These are phyloP conservation scores for Ricordea florida DNA, from an alignment of 92 coral and sea anemone species.

Conservation along the genomic window DNA sequence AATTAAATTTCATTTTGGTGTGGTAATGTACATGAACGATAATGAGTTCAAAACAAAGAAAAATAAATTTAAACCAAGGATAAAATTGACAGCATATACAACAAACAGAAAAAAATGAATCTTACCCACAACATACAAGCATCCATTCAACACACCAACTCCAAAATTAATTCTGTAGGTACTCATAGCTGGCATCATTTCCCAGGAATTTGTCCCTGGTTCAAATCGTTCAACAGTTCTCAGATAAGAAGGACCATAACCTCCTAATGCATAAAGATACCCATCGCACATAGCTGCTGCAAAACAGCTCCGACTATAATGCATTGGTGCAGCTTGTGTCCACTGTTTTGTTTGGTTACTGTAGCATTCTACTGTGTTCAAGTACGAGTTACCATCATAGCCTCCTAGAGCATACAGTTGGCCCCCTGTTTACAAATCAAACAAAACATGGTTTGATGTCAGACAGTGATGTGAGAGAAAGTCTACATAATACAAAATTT, in stretches of 20 bases:
- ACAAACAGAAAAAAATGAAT: neutral
- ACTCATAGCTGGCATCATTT: slow-evolving; percentile 95
- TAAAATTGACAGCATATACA: too few species aligned
- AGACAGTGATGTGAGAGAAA: too few species aligned
- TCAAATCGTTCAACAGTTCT: slow-evolving; percentile 91
- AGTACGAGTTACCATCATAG: slow-evolving; percentile 83
- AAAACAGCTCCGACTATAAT: slow-evolving; percentile 92
- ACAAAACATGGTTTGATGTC: too few species aligned
- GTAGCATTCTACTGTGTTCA: slow-evolving; percentile 87
- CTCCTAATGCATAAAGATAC: slow-evolving; percentile 91
- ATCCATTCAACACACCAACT: slow-evolving; percentile 81
- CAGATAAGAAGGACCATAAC: slow-evolving; percentile 88
- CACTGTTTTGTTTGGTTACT: slow-evolving; percentile 75
- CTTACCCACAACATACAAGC: slow-evolving; percentile 90
- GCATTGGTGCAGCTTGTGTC: slow-evolving; percentile 83
- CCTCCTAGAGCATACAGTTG: slow-evolving; percentile 83
- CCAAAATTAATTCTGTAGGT: slow-evolving; percentile 90
- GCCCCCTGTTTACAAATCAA: too few species aligned
- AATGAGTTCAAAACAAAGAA: too few species aligned
- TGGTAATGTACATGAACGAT: too few species aligned
- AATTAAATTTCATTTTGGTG: neutral
- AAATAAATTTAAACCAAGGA: too few species aligned
- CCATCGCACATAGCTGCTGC: slow-evolving; percentile 88
- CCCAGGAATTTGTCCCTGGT: slow-evolving; percentile 77
- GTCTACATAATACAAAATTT: too few species aligned